Evolutionary conservation across 2,113 vertebrate species (phyloP), one percentile per base, ranked within the genome.

Genomic region (Semnornis frantzii): DNA sequence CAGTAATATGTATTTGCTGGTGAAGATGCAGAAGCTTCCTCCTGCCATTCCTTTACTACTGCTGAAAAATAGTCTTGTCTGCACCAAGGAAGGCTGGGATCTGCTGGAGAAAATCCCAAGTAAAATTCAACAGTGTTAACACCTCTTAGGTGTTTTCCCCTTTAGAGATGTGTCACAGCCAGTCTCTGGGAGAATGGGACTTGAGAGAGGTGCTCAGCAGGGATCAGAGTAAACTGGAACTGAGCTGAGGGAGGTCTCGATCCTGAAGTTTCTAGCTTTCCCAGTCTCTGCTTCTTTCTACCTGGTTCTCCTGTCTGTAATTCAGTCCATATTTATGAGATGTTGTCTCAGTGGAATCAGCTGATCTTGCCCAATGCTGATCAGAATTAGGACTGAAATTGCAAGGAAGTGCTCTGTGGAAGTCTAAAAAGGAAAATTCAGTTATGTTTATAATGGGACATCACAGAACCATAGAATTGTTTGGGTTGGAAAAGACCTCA

Each of bases 351-450:
- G n/a, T 39, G 75, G 39, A 76, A 72, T 27, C 50, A 63, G 50
- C 68, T 80, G 39, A 33, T 68, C 0, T 70, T 83, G 46, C 46
- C 72, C 27, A 24, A 5, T 72, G 9, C 60, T 95, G 68, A 75
- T 86, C 34, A 86, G 59, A 80, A 77, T 62, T 72, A 84, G 34
- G 66, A 57, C 63, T 89, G 66, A 57, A 81, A 63, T 59, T 74
- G 42, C 44, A 80, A 91, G 31, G 46, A 76, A 15, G 27, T 37
- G 42, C 14, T 76, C 72, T 18, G 28, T 70, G 42, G n/a, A 85
- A 91, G 60, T n/a, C 46, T 80, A 11, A 85, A 72, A 75, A 42
- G 27, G 72, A 80, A 91, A 82, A 48, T 28, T 8, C 10, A 24
- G 3, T 86, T 1, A 0, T 13, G 5, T 88, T 81, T 78, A 13